A percentile compares a stretch with the other conserved stretches of the same genome.
Conservation (phyloP, 2,113 vertebrate species). For the Atractosteus spatula region DNA sequence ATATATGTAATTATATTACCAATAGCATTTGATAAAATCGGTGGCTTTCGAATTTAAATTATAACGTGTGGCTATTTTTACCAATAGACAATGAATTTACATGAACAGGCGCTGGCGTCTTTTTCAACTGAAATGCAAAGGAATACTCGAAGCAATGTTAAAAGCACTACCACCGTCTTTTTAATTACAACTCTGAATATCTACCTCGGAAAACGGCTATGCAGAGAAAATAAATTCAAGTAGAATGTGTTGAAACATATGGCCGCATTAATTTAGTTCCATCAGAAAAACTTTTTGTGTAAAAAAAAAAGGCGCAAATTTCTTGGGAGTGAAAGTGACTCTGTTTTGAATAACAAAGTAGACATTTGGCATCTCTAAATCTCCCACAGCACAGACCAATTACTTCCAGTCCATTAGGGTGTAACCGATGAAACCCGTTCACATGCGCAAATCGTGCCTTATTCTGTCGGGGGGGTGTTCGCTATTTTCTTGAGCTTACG, state of each 20-base stretch:
- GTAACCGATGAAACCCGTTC: slow-evolving; percentile 53
- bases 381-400: slow-evolving; percentile 52
- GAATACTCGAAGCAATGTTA: no score
- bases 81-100: slow-evolving; percentile 1
- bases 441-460: slow-evolving; percentile 33
- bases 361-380: slow-evolving; percentile 65
- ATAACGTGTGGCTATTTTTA: slow-evolving; percentile 24
- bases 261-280: no score
- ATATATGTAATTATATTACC: slow-evolving; percentile 55
- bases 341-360: slow-evolving; percentile 63
- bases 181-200: no score
- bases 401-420: slow-evolving; percentile 70
- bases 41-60: slow-evolving; percentile 48
- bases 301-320: slow-evolving; percentile 39
- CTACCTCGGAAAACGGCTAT: no score
- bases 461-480: neutral
- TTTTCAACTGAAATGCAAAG: neutral
- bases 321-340: slow-evolving; percentile 43
- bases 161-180: no score
- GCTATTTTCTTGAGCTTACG: no score
- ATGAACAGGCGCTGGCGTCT: slow-evolving; percentile 18
- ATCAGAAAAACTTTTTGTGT: no score
- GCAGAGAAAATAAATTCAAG: no score
- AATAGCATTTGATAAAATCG: slow-evolving; percentile 42
- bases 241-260: no score